These are phyloP conservation scores for Gallinago nigripennis DNA, from an alignment of 2,797 vertebrate species.

Conservation along the genomic window DNA sequence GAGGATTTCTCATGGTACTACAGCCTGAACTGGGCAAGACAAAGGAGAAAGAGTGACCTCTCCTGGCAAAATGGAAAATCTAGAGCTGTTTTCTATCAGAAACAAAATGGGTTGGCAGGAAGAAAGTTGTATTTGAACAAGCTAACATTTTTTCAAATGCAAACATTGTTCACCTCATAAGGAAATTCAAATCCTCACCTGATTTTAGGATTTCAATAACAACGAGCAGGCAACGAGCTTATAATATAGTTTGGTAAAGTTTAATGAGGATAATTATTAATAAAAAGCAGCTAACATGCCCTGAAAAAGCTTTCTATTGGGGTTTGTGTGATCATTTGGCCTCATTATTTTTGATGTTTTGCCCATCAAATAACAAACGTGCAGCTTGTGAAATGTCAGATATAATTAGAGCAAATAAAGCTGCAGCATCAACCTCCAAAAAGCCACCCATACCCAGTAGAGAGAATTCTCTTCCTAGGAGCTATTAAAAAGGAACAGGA, in stretches of 20 bases:
- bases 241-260: slow-evolving; percentile 25
- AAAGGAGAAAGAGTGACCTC: slow-evolving; percentile 81
- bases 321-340: slow-evolving; percentile 13
- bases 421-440: background rate
- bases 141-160: background rate
- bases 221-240: slow-evolving; percentile 33
- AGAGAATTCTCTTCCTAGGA: background rate
- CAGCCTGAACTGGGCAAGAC: background rate
- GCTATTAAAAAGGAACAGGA: background rate
- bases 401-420: slow-evolving; percentile 62
- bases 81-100: background rate
- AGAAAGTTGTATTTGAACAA: background rate
- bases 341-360: slow-evolving; percentile 50
- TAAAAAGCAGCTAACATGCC: background rate
- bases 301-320: slow-evolving; percentile 47
- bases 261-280: slow-evolving; percentile 52
- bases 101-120: background rate
- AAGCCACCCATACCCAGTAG: background rate
- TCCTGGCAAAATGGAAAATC: slow-evolving; percentile 65
- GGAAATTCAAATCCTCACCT: slow-evolving; percentile 36
- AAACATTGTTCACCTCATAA: slow-evolving; percentile 8
- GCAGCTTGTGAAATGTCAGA: slow-evolving; percentile 45
- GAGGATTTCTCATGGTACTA: background rate
- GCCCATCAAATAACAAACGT: slow-evolving; percentile 44
- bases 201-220: slow-evolving; percentile 17